Base-by-base conservation (phyloP, 2,888 invertebrate genomes). In the Panzeria rudis region DNA sequence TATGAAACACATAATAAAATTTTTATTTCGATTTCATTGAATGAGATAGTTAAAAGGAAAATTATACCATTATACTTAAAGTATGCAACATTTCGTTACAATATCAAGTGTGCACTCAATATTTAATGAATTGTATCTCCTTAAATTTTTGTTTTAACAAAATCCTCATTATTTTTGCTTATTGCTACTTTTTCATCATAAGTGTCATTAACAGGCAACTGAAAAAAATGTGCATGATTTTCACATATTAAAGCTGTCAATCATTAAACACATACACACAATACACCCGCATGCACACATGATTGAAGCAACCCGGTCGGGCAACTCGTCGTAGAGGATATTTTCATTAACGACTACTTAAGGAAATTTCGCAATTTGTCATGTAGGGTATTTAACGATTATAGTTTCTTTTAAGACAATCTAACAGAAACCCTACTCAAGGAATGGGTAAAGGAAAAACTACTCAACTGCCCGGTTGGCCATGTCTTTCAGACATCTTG, bases 191-290 rank as follows among this genome's bases (percentile, higher is more conserved):
- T 50, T 47, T 38, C 25, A 32, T 47, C 20, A 29, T 13, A 59
- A 72, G 32, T 72, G 32, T 44, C 56, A 44, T 59, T 44, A 44
- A 72, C 29, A 32, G 8, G 29, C 38, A 38, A 23, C n/a, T 71
- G 25, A 13, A 41, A 47, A n/a, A 29, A 5, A 59, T 25, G 72
- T 59, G 20, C 72, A 32, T 72, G 72, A 47, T 72, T 72, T 72
- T 59, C 32, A 47, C 72, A 72, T 47, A 59, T 72, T 72, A 59
- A 59, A 47, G 32, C 47, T 72, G 59, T 59, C 72, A 44, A 44
- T 72, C 59, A 15, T 44, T 29, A 11, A n/a, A 41, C 11, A 44
- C 20, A 23, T 3, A 41, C 2, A 41, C 15, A 23, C 20, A 68
- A 38, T 13, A 11, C 13, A 6, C 3, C 20, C 35, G 23, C 68